Conservation (phyloP, 2,888 invertebrate species). For the Anthophora plumipes region DNA sequence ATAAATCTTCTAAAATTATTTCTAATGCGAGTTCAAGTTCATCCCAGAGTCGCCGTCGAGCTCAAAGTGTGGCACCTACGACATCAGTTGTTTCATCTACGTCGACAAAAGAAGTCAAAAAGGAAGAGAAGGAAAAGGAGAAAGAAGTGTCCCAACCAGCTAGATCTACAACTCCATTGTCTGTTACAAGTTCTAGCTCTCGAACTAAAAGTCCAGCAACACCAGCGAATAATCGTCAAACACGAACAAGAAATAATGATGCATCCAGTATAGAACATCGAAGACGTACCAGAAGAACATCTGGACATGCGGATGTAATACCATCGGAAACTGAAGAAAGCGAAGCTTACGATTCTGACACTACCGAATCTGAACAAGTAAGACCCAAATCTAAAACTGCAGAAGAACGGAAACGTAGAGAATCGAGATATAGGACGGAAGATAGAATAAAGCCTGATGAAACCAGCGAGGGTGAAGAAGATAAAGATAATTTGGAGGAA, state of each 20-base stretch:
- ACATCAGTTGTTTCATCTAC: conserved; percentile 66
- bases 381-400: conserved; percentile 68
- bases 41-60: conserved; percentile 85
- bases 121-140: conserved; percentile 74
- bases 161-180: conserved; percentile 88
- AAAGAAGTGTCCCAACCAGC: conserved; percentile 82
- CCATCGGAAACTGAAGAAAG: conserved; percentile 87
- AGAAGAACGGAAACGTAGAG: conserved; percentile 80
- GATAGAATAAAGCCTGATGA: conserved; percentile 84
- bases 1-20: conserved; percentile 72
- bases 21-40: conserved; percentile 63
- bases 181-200: conserved; percentile 87
- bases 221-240: conserved; percentile 85
- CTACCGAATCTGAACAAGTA: conserved; percentile 80
- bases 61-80: conserved; percentile 82
- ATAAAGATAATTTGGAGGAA: conserved; percentile 77
- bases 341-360: conserved; percentile 85
- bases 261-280: conserved; percentile 73
- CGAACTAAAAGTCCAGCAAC: conserved; percentile 89
- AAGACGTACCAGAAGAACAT: conserved; percentile 85
- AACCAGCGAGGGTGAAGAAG: conserved; percentile 79
- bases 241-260: conserved; percentile 82
- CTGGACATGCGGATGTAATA: conserved; percentile 87
- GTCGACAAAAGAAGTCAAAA: conserved; percentile 72
- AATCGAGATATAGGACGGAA: conserved; percentile 83